Evolutionary conservation across 2,797 vertebrate species (phyloP), one percentile per base, ranked within the genome.

Genomic region (Danio aesculapii): DNA sequence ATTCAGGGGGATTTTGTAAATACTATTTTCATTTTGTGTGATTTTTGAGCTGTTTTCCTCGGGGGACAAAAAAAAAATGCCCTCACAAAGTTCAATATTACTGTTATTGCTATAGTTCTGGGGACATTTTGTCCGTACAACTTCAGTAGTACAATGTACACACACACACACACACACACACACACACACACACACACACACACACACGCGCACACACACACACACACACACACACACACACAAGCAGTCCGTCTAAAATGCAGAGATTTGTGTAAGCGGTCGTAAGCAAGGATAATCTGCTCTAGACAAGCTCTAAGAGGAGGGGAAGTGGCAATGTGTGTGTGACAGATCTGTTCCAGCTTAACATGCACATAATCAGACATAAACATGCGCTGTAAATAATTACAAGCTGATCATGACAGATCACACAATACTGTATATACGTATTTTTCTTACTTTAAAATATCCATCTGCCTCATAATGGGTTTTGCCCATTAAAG

Each of bases 201-300:
- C n/a, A n/a, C n/a, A n/a, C n/a, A n/a, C n/a, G n/a, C n/a, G n/a
- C n/a, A n/a, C n/a, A n/a, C n/a, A n/a, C n/a, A n/a, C n/a, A n/a
- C n/a, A n/a, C n/a, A 39, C 62, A 47, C 50, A 19, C 19, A 17
- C 74, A 43, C 11, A 30, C 72, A 75, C 44, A 13, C 44, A 39
- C 53, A 71, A 7, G 41, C n/a, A n/a, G 52, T 30, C 53, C 7
- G 17, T 55, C 30, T 92, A 90, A 92, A 90, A 90, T 77, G 44
- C 72, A 80, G 82, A 88, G 92, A 92, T 93, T 92, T 91, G 90
- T 93, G 92, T 87, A 89, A 92, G 89, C 88, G 83, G 87, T 86
- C 46, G 79, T 91, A 90, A 90, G 84, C 30, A 50, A 30, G 68
- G 75, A 83, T 72, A 77, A 66, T 83, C 76, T 73, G 69, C 62